Conservation (phyloP, 2,113 vertebrate species). For the Pao palembangensis region DNA sequence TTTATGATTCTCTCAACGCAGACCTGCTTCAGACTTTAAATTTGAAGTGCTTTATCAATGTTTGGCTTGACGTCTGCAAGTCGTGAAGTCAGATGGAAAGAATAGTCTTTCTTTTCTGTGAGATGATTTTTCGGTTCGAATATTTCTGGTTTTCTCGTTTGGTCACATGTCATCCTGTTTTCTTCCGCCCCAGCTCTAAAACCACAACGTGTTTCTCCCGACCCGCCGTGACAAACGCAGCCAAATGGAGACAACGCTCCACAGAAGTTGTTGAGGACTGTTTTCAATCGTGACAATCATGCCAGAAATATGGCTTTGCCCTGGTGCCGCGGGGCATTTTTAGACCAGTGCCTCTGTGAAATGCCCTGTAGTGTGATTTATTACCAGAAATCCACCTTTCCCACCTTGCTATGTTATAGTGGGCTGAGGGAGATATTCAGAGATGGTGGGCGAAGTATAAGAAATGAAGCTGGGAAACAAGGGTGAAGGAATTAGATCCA, state of each 20-base stretch:
- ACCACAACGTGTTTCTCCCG: slow-evolving; percentile 1
- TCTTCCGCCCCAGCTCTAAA: slow-evolving; percentile 1
- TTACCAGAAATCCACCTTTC: slow-evolving; percentile 27
- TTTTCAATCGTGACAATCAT: slow-evolving; percentile 38
- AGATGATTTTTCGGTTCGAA: background rate
- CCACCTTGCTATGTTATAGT: slow-evolving; percentile 10
- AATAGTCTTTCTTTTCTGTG: background rate
- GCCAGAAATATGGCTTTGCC: slow-evolving; percentile 40
- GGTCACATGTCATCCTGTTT: background rate
- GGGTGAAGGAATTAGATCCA: slow-evolving; percentile 22
- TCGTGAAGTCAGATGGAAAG: too few relatives aligned
- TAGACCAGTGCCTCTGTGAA: slow-evolving; percentile 31
- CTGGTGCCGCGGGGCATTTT: slow-evolving; percentile 24
- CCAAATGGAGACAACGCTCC: slow-evolving; percentile 17
- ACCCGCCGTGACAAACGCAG: slow-evolving; percentile 29
- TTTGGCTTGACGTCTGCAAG: too few relatives aligned
- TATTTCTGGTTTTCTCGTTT: background rate
- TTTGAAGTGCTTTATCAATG: too few relatives aligned
- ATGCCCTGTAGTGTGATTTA: slow-evolving; percentile 28
- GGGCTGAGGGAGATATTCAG: slow-evolving; percentile 6
- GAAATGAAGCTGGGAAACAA: slow-evolving; percentile 6
- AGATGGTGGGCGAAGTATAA: slow-evolving; percentile 10
- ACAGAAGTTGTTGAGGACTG: slow-evolving; percentile 15
- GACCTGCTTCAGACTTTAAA: too few relatives aligned
- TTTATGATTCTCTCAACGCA: too few relatives aligned